phyloP scores from a whole-genome alignment of 2,888 invertebrate genomes.

The Chrysopilus asiliformis region DNA sequence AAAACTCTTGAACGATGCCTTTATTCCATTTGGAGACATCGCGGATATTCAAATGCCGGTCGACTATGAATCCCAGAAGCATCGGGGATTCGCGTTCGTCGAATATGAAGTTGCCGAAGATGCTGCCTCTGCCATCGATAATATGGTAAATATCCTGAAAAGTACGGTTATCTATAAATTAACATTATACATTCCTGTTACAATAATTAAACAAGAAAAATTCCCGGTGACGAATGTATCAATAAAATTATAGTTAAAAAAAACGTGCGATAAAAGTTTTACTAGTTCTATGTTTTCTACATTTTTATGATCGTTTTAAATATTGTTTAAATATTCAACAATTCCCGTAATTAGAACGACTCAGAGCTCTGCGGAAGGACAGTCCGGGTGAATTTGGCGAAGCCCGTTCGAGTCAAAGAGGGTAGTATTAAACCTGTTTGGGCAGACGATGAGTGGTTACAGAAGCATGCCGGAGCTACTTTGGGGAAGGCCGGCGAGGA shows the following conservation, averaged over 20 bases:
- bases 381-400: slow-evolving; percentile 90
- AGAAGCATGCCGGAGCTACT: slow-evolving; percentile 91
- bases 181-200: background rate
- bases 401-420: slow-evolving; percentile 92
- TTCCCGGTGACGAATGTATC: no score
- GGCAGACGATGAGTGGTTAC: slow-evolving; percentile 98
- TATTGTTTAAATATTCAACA: no score
- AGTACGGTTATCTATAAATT: background rate
- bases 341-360: slow-evolving; percentile 39
- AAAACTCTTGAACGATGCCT: slow-evolving; percentile 88
- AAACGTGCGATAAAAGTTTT: no score
- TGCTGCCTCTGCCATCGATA: slow-evolving; percentile 97
- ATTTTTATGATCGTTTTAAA: no score
- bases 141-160: slow-evolving; percentile 71
- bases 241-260: no score
- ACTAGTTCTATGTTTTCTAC: no score
- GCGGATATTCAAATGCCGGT: slow-evolving; percentile 93
- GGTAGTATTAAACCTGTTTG: slow-evolving; percentile 91
- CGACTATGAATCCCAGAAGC: slow-evolving; percentile 95
- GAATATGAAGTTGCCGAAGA: slow-evolving; percentile 97
- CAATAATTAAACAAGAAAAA: background rate
- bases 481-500: slow-evolving; percentile 41
- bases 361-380: slow-evolving; percentile 95
- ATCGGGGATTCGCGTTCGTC: slow-evolving; percentile 96
- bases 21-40: slow-evolving; percentile 96